Conservation (phyloP, 2,888 invertebrate species). For the Morpho helenor region DNA sequence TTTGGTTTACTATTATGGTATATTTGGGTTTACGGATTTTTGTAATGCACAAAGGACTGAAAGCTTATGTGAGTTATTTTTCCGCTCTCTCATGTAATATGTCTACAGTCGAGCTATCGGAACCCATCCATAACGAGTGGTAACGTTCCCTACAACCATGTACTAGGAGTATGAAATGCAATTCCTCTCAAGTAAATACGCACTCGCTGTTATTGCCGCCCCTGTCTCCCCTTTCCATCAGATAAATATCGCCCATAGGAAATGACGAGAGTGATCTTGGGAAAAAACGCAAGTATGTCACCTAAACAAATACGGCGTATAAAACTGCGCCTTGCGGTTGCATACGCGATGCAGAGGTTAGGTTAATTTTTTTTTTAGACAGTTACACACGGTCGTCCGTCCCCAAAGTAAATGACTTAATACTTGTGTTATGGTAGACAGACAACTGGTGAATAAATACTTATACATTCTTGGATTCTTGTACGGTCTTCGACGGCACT, state of each 20-base stretch:
- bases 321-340: no score
- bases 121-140: constrained; percentile 2
- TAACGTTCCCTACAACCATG: constrained; percentile 8
- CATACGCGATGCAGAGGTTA: no score
- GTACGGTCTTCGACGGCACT: no score
- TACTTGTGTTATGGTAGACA: no score
- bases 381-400: no score
- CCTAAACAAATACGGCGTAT: constrained; percentile 6
- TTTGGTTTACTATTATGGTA: no score
- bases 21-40: no score
- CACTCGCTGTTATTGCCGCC: constrained; percentile 50
- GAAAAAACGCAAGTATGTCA: constrained; percentile 16
- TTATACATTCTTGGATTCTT: no score
- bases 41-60: no score
- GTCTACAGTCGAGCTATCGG: not conserved
- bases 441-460: no score
- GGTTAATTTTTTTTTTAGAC: no score
- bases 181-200: constrained; percentile 54
- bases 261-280: constrained; percentile 65
- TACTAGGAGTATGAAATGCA: constrained; percentile 41
- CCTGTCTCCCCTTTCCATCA: constrained; percentile 31
- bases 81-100: not conserved
- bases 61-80: not conserved
- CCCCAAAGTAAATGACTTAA: no score
- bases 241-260: constrained; percentile 70